Base-by-base conservation (phyloP, 2,113 vertebrate genomes). In the Actinemys pallida region DNA sequence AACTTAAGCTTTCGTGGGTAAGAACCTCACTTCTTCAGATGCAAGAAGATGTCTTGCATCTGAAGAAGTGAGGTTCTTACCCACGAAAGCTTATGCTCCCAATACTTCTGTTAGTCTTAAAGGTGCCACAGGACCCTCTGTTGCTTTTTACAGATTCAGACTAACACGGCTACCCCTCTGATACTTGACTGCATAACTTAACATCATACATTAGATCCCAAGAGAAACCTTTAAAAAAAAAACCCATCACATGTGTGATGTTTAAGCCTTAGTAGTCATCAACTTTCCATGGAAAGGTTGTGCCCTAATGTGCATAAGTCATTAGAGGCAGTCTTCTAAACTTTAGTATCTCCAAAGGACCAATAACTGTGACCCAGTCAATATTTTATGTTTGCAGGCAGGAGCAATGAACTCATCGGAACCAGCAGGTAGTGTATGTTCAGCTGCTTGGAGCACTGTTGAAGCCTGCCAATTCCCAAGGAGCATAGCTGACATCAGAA, bases 361-460 rank as follows among this genome's bases (percentile, higher is more conserved):
- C 92, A 95, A 91, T 90, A 94, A 95, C 84, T 78, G 92, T 0
- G 1, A 86, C 84, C 49, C 49, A 84, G 89, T 79, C 87, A 45
- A 65, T 95, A 90, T 92, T 97, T 93, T 45, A 91, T 52, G 42
- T 91, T 89, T 91, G 53, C 93, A 93, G 86, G 84, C 69, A 78
- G 87, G 87, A 59, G 6, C 88, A 76, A 88, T 92, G 92, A 97
- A 90, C 92, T 91, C 92, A 39, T 42, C 94, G 89, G 88, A 39
- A 91, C 89, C 93, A 95, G 92, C 93, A 92, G 93, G 92, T 88
- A 92, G 56, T 97, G 90, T 90, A 35, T 96, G 69, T 92, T 96
- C 97, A 92, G 90, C 88, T 95, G 62, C 45, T 86, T 69, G 10
- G 57, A 83, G 56, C 82, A 84, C 29, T 57, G 87, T 80, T 93